Evolutionary conservation across 2,113 vertebrate genomes (phyloP).

Genomic region (Malaclemys terrapin): DNA sequence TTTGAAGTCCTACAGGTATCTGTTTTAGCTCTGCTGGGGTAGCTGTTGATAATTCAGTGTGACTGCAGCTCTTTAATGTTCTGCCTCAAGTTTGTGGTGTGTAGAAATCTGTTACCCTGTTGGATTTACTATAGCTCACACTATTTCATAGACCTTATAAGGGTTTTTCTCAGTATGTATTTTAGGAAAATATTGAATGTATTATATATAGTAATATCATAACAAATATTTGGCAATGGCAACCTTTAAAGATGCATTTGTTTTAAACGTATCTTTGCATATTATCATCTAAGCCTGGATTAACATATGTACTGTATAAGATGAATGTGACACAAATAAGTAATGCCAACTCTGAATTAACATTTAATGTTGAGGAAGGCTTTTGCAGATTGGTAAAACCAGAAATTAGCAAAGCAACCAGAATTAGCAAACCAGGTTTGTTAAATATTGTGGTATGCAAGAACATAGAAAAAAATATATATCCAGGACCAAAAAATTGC

Average conservation of each 20-base stretch:
- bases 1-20: conserved; percentile 90
- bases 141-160: not conserved
- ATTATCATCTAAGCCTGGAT: not conserved
- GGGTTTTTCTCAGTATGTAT: not conserved
- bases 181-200: not conserved
- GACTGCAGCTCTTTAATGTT: not conserved
- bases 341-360: not conserved
- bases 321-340: not conserved
- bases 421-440: not conserved
- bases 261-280: not conserved
- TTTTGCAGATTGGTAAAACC: not conserved
- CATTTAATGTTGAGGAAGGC: not conserved
- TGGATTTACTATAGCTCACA: not conserved
- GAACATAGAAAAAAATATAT: not conserved
- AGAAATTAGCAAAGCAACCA: not conserved
- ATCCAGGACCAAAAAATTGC: fast-evolving
- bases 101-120: not conserved
- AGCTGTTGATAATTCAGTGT: not conserved
- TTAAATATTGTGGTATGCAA: not conserved
- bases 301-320: not conserved
- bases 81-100: not conserved
- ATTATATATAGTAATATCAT: not conserved
- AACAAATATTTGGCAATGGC: not conserved
- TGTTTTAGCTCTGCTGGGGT: not conserved
- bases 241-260: not conserved